Evolutionary conservation across 2,888 invertebrate species (phyloP), one percentile per base, ranked within the genome.

Genomic region (Cantharis lateralis): DNA sequence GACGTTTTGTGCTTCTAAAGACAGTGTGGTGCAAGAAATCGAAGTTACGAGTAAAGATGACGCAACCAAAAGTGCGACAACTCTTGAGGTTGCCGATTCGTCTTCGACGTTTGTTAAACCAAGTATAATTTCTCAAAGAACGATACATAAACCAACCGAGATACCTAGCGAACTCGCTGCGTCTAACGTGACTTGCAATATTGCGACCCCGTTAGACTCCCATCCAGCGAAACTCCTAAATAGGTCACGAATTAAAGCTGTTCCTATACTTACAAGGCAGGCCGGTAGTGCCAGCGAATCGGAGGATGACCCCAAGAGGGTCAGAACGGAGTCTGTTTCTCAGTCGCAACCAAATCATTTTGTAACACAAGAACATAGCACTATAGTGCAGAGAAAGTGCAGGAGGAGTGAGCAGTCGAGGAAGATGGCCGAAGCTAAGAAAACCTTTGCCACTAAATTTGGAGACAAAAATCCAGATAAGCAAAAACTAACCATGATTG

Each of bases 401-500:
- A 82, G 82, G 74, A 83, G 87, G 72, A 86, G 90, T 0, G 91
- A 91, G 80, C 88, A 91, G 78, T 88, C 89, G 18, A 84, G 90
- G 81, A 89, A 91, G 87, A 79, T 91, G 79, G 88, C 89, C 15
- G 89, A 91, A 84, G 91, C 92, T 16, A 87, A 90, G 80, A 88
- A 89, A 68, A 91, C 91, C 77, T 91, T 91, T 83, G 82, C 88
- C 9, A 82, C 88, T 26, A 91, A 90, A 81, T 90, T 91, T 83
- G 89, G 89, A 70, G 86, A 89, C 63, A 88, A 88, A 77, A 85
- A 87, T 74, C 92, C 92, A 0, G 93, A 93, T 81, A 93, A 93
- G 75, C 91, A 92, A 0, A 89, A 90, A 80, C 91, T 98, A 81
- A 97, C 95, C 68, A 97, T 98, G 96, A 94, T 95, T 82, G 97